Percentiles rank a stretch among this genome's conserved stretches.
These are phyloP conservation scores for Toxotes lorentzi DNA, from an alignment of 2,797 vertebrate species.

Conservation along the genomic window DNA sequence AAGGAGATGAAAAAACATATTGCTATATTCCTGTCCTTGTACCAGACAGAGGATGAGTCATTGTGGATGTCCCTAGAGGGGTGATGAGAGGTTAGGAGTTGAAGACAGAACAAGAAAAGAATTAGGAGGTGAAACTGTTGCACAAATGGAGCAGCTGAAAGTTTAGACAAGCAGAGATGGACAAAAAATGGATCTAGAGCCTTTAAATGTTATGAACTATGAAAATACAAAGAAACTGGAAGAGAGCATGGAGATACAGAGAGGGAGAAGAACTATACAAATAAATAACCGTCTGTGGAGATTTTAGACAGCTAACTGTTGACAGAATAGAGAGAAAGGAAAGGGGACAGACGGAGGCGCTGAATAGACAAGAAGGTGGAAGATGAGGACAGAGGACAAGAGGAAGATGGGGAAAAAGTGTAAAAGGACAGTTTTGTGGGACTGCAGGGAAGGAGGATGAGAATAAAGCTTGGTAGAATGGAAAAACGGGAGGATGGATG, in stretches of 20 bases:
- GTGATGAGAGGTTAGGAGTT: slow-evolving; percentile 36
- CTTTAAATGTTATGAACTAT: slow-evolving; percentile 11
- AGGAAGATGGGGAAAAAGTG: neutral
- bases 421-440: neutral
- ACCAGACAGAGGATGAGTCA: slow-evolving; percentile 71
- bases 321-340: slow-evolving; percentile 1
- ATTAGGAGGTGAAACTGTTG: slow-evolving; percentile 21
- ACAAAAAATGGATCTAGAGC: slow-evolving; percentile 1
- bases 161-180: slow-evolving; percentile 7
- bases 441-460: neutral
- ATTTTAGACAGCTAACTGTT: neutral
- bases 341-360: neutral
- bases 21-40: slow-evolving; percentile 44
- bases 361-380: neutral
- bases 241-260: neutral
- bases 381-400: neutral
- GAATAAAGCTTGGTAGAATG: neutral
- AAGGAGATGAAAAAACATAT: slow-evolving; percentile 51
- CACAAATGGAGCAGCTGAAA: slow-evolving; percentile 20
- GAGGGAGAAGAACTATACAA: neutral
- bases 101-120: slow-evolving; percentile 37
- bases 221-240: neutral
- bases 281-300: neutral
- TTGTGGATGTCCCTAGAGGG: slow-evolving; percentile 50
- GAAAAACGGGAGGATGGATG: neutral